Conservation (phyloP, 2,888 invertebrate species). For the Scaptomyza polygonia region DNA sequence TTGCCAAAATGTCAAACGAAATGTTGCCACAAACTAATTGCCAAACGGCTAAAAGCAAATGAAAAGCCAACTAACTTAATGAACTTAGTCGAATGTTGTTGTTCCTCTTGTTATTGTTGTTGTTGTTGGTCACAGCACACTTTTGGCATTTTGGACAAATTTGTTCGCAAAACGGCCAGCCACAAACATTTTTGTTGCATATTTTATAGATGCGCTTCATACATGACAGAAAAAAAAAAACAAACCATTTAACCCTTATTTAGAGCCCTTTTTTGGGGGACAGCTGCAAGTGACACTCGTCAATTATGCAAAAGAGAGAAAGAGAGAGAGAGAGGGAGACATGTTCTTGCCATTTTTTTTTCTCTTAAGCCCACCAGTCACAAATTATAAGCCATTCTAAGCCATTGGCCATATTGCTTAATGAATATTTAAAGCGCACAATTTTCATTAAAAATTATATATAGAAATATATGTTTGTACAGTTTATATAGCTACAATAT, state of each 20-base stretch:
- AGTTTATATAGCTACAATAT: neutral
- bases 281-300: constrained; percentile 32
- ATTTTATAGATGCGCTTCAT: constrained; percentile 37
- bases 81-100: constrained; percentile 14
- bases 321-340: neutral
- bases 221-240: constrained; percentile 25
- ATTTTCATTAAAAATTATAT: constrained; percentile 28
- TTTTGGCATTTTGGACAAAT: constrained; percentile 49
- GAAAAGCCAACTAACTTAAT: constrained; percentile 60
- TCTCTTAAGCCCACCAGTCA: constrained; percentile 17
- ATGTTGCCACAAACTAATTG: constrained; percentile 73
- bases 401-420: constrained; percentile 26
- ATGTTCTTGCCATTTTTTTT: constrained; percentile 19
- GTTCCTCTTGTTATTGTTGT: neutral
- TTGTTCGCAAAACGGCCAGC: constrained; percentile 21
- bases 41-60: constrained; percentile 48
- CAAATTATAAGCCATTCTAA: constrained; percentile 28
- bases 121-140: neutral
- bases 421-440: constrained; percentile 47
- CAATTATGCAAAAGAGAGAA: constrained; percentile 35
- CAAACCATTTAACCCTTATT: neutral
- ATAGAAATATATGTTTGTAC: neutral
- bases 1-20: constrained; percentile 68
- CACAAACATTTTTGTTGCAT: constrained; percentile 38
- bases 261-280: neutral